Evolutionary conservation across 2,113 vertebrate genomes (phyloP).

Genomic region (Colaptes auratus): DNA sequence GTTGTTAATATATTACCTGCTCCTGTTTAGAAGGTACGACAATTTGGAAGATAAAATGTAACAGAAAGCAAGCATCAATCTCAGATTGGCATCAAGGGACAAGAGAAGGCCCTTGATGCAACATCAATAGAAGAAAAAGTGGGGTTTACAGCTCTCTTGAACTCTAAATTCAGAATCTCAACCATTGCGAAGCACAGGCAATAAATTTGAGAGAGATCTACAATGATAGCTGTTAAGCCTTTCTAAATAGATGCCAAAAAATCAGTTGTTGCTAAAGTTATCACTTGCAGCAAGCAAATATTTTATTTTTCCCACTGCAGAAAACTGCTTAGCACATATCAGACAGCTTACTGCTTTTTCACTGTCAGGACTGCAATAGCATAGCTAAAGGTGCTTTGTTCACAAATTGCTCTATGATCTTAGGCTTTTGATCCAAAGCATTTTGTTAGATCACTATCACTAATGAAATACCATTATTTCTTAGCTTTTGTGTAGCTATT

Average conservation of each 20-base stretch:
- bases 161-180: not conserved
- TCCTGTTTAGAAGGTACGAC: not conserved
- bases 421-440: conserved; percentile 9
- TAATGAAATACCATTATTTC: not conserved
- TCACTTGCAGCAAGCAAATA: not conserved
- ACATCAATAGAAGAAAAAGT: not conserved
- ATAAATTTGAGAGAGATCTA: not conserved
- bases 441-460: conserved; percentile 2
- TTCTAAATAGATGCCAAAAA: not conserved
- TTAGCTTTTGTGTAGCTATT: not conserved
- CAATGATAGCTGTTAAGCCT: not conserved
- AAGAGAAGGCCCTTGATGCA: not conserved
- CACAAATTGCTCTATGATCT: not conserved
- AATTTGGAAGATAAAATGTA: not conserved
- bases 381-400: not conserved
- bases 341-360: not conserved
- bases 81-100: not conserved
- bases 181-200: not conserved
- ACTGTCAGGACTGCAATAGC: not conserved
- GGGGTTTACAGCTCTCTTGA: not conserved
- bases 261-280: not conserved
- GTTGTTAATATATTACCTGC: no score
- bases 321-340: not conserved
- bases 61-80: not conserved
- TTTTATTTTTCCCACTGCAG: not conserved